Percentiles rank a stretch among this genome's conserved stretches.
phyloP scores from a whole-genome alignment of 2,797 vertebrate genomes.

The Pipistrellus pipistrellus region DNA sequence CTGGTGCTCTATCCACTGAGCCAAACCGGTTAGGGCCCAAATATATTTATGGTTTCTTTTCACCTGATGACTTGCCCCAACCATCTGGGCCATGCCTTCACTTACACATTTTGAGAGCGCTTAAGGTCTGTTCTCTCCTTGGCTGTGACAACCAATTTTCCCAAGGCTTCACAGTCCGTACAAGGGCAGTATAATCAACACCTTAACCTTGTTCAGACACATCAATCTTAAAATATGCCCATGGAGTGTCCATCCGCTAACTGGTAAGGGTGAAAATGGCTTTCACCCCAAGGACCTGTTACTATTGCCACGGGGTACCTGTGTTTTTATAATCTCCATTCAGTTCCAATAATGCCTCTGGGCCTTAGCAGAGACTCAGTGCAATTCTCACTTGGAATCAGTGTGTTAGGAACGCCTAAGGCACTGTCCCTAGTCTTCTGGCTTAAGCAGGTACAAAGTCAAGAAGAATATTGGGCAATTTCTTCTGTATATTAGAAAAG shows the following conservation, averaged over 20 bases:
- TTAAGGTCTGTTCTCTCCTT: neutral
- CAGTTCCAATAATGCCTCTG: neutral
- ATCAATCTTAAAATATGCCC: slow-evolving; percentile 39
- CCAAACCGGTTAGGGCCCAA: neutral
- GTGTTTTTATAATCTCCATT: neutral
- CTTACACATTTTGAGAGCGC: neutral
- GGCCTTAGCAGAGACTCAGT: slow-evolving; percentile 9
- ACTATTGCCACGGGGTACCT: neutral
- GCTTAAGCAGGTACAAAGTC: slow-evolving; percentile 19
- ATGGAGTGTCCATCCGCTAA: neutral
- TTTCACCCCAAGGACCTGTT: slow-evolving; percentile 25
- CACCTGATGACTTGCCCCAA: neutral
- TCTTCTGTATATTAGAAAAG: neutral
- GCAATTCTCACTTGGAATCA: slow-evolving; percentile 58
- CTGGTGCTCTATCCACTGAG: too few relatives aligned
- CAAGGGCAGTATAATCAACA: slow-evolving; percentile 13
- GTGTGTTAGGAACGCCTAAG: neutral
- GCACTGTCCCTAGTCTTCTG: neutral
- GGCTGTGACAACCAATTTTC: neutral
- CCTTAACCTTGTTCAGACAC: neutral
- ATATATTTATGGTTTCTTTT: neutral
- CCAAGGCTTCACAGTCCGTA: neutral
- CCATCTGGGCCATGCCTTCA: neutral
- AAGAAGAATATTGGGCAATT: neutral
- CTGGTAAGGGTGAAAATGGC: neutral